A percentile compares a stretch with the other conserved stretches of the same genome.
Conservation (phyloP, 1,140 invertebrate genomes). For the Saccostrea cuccullata region DNA sequence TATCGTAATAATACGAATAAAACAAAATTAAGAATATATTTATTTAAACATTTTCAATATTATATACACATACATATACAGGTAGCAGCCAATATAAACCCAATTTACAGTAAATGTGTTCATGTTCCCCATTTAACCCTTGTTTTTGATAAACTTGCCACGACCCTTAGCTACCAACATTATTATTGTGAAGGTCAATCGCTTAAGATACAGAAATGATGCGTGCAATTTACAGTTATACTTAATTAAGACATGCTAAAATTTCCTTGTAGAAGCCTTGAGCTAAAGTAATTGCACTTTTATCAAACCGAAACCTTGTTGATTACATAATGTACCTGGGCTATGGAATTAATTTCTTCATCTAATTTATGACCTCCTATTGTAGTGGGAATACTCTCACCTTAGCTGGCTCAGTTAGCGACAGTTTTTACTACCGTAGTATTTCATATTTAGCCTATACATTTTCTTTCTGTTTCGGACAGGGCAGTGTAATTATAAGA, state of each 20-base stretch:
- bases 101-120: too few relatives aligned
- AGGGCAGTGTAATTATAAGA: too few relatives aligned
- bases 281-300: background rate
- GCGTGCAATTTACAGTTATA: background rate
- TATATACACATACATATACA: too few relatives aligned
- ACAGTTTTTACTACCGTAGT: background rate
- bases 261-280: background rate
- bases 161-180: too few relatives aligned
- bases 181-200: background rate
- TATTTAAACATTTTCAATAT: too few relatives aligned
- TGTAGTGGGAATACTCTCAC: background rate
- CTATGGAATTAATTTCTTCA: background rate
- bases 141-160: too few relatives aligned
- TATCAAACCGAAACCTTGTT: background rate
- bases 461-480: background rate
- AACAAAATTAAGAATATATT: too few relatives aligned
- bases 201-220: background rate
- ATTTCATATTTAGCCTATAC: background rate
- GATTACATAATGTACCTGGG: background rate
- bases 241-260: background rate
- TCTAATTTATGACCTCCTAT: background rate
- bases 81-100: too few relatives aligned
- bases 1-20: too few relatives aligned
- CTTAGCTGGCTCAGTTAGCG: background rate
- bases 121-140: too few relatives aligned